These are phyloP conservation scores for Calephelis perditalis DNA, from an alignment of 2,888 invertebrate species.

Conservation along the genomic window DNA sequence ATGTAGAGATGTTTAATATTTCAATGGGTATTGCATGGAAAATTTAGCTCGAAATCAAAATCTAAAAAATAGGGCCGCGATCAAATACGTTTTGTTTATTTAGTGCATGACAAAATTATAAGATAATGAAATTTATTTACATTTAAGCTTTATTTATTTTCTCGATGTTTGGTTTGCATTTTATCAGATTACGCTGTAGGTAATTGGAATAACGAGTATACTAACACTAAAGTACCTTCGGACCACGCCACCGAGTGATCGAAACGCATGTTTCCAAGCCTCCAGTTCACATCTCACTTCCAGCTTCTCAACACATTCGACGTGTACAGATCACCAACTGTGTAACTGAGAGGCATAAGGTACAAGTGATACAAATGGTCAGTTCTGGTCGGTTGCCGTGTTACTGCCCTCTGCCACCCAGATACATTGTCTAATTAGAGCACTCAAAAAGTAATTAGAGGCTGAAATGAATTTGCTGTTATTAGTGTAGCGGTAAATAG, in stretches of 20 bases:
- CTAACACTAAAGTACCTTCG: constrained; percentile 66
- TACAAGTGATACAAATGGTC: constrained; percentile 38
- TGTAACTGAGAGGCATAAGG: constrained; percentile 74
- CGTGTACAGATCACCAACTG: constrained; percentile 60
- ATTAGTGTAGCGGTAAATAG: constrained; percentile 69
- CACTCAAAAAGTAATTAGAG: constrained; percentile 66
- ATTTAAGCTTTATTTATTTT: constrained; percentile 31
- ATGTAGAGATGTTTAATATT: constrained; percentile 59
- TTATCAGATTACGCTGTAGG: constrained; percentile 31
- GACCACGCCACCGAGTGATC: constrained; percentile 79
- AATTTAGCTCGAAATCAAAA: constrained; percentile 35
- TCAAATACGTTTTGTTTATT: constrained; percentile 23
- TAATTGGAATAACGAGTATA: constrained; percentile 45
- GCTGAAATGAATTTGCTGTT: constrained; percentile 67
- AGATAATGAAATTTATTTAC: constrained; percentile 26
- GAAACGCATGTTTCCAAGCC: constrained; percentile 75
- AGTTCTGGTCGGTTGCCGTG: constrained; percentile 37
- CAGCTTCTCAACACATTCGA: constrained; percentile 75
- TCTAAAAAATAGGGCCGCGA: constrained; percentile 29
- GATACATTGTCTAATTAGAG: constrained; percentile 66
- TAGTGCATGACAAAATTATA: constrained; percentile 45
- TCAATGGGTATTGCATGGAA: constrained; percentile 64
- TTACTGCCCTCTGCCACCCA: constrained; percentile 71
- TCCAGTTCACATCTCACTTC: constrained; percentile 76
- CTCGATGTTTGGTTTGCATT: constrained; percentile 31